Percentiles rank a stretch among this genome's conserved stretches.
Conservation (phyloP, 2,888 invertebrate species). For the Podotricha telesiphe region DNA sequence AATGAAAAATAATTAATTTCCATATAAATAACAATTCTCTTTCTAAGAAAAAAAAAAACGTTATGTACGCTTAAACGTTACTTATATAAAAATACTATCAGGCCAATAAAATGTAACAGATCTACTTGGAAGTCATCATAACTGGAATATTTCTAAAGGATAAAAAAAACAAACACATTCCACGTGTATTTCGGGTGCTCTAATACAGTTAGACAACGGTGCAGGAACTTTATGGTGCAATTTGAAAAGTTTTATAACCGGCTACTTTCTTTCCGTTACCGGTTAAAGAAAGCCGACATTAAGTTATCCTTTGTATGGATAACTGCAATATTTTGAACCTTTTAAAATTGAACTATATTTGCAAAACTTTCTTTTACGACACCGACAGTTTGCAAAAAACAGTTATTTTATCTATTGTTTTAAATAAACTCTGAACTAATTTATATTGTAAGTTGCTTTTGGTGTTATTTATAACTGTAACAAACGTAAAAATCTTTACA, state of each 20-base stretch:
- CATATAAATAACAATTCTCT: background rate
- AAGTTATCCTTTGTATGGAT: constrained; percentile 40
- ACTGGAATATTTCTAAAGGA: constrained; percentile 12
- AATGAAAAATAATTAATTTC: no score
- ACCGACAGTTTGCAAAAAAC: constrained; percentile 28
- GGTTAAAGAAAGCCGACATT: constrained; percentile 67
- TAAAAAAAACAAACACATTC: constrained; percentile 21
- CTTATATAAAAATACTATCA: constrained; percentile 7
- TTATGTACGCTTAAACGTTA: constrained; percentile 1
- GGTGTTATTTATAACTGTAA: background rate
- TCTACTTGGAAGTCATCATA: constrained; percentile 5
- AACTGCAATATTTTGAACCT: constrained; percentile 30
- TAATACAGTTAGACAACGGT: constrained; percentile 49
- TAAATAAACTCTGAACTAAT: constrained; percentile 12
- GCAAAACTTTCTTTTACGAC: constrained; percentile 37
- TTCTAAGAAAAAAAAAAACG: constrained; percentile 3
- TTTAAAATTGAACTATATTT: constrained; percentile 34
- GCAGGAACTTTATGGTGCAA: constrained; percentile 50
- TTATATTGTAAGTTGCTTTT: background rate
- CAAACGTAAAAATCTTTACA: background rate
- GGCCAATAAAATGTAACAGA: constrained; percentile 5
- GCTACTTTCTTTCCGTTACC: constrained; percentile 59
- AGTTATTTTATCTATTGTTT: constrained; percentile 5
- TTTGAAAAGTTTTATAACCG: constrained; percentile 51
- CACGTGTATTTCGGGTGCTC: constrained; percentile 40